Percentiles rank a stretch among this genome's conserved stretches.
Evolutionary conservation across 2,797 vertebrate species (phyloP).

Genomic region (Trachops cirrhosus): DNA sequence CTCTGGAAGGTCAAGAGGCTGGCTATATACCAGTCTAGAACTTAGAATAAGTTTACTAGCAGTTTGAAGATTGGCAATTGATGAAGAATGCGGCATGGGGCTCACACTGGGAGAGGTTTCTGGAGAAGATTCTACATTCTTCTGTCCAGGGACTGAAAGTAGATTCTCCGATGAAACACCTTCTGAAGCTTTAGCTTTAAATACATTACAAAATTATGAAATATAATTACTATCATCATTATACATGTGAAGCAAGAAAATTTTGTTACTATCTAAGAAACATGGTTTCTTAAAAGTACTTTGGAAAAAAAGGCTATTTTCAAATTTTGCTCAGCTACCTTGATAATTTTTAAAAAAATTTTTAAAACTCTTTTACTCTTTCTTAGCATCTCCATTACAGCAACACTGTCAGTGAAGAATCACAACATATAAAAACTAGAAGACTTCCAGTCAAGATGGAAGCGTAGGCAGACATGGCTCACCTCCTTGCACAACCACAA

Average conservation of each 20-base stretch:
- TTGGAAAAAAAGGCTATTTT: constrained; percentile 8
- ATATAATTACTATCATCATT: not conserved
- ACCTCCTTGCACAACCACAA: not conserved
- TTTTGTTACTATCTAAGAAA: constrained; percentile 13
- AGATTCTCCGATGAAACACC: constrained; percentile 87
- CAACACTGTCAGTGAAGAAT: not conserved
- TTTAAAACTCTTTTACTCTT: not conserved
- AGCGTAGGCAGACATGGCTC: not conserved
- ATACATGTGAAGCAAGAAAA: not conserved
- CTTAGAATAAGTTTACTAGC: constrained; percentile 98
- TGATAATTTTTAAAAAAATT: not conserved
- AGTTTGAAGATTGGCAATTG: constrained; percentile 97
- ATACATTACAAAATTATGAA: constrained; percentile 46
- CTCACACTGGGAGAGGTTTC: constrained; percentile 88
- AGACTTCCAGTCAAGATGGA: not conserved
- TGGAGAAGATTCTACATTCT: constrained; percentile 89
- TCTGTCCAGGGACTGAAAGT: constrained; percentile 89
- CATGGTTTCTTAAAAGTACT: not conserved
- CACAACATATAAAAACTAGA: not conserved
- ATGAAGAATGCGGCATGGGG: constrained; percentile 94
- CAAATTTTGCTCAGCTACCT: not conserved
- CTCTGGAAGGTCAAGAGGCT: constrained; percentile 91
- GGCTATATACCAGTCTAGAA: constrained; percentile 96
- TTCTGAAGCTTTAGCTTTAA: constrained; percentile 86
- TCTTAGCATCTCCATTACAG: not conserved